A percentile compares a stretch with the other conserved stretches of the same genome.
phyloP scores from a whole-genome alignment of 2,113 vertebrate genomes.

The Petroica traversi region DNA sequence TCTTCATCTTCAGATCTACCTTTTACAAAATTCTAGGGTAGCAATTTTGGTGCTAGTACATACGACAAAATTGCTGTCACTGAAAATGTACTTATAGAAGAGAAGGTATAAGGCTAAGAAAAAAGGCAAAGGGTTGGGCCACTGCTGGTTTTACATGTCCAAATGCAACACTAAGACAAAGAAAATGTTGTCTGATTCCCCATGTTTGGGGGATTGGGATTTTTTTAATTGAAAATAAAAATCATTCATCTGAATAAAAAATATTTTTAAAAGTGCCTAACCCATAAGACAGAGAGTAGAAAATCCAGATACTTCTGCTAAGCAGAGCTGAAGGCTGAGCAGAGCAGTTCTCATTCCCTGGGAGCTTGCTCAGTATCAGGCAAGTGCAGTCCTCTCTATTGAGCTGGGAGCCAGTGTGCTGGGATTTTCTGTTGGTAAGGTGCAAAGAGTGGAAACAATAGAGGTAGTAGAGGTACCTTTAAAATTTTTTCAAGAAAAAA shows the following conservation, averaged over 20 bases:
- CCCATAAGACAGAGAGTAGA: neutral
- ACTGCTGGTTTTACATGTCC: neutral
- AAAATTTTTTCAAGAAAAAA: neutral
- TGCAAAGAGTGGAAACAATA: neutral
- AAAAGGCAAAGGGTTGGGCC: neutral
- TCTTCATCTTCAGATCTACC: neutral
- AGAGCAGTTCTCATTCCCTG: neutral
- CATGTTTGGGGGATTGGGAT: fast-evolving
- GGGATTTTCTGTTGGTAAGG: neutral
- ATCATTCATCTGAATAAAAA: neutral
- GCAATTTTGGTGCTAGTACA: neutral
- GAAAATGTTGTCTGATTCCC: neutral
- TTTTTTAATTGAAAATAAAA: neutral
- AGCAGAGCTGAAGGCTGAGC: neutral
- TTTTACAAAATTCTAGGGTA: neutral
- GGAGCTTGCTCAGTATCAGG: neutral
- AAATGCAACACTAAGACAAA: neutral
- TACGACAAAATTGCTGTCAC: neutral
- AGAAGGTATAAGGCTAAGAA: neutral
- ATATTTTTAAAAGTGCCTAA: neutral
- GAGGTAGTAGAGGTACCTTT: neutral
- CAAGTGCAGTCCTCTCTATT: neutral
- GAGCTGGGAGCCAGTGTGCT: neutral
- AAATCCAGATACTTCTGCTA: neutral
- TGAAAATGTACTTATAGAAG: neutral